Evolutionary conservation across 2,888 invertebrate species (phyloP), one percentile per base, ranked within the genome.

Genomic region (Pediacus dermestoides): DNA sequence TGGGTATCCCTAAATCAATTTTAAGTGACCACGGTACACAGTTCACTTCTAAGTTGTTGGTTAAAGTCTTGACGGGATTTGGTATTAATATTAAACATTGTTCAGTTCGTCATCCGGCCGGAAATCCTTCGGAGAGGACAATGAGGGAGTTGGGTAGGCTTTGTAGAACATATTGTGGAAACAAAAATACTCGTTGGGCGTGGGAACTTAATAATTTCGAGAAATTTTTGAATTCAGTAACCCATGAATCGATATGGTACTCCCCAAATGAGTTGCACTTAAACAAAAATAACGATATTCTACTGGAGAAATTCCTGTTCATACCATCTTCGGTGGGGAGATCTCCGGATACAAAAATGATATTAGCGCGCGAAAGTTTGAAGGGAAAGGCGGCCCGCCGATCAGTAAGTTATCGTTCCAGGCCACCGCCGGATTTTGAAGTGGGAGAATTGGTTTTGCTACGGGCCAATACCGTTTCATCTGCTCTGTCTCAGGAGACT

Each of bases 11-110:
- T n/a, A 23, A 23, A n/a, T 6, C 23, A 6, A n/a, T 46, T 1
- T 6, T 50, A 8, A 40, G 32, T 2, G 53, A 51, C 22, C 44
- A 49, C 11, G 53, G 51, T 2, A 28, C 39, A 7, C 53, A 55
- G 28, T 53, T 55, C 28, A 46, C 50, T 1, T 25, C 26, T 14
- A 3, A 23, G 3, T n/a, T 6, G 4, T 23, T n/a, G n/a, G n/a
- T n/a, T n/a, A n/a, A n/a, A n/a, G n/a, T n/a, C n/a, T n/a, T n/a
- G n/a, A n/a, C n/a, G n/a, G n/a, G n/a, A n/a, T n/a, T n/a, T n/a
- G n/a, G n/a, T n/a, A n/a, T n/a, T n/a, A n/a, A n/a, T n/a, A n/a
- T n/a, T n/a, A n/a, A n/a, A n/a, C n/a, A n/a, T n/a, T n/a, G n/a
- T n/a, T 21, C 30, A 10, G 34, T 45, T 9, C 28, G 45, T 3